These are phyloP conservation scores for Mythimna loreyi DNA, from an alignment of 2,888 invertebrate species.

Conservation along the genomic window DNA sequence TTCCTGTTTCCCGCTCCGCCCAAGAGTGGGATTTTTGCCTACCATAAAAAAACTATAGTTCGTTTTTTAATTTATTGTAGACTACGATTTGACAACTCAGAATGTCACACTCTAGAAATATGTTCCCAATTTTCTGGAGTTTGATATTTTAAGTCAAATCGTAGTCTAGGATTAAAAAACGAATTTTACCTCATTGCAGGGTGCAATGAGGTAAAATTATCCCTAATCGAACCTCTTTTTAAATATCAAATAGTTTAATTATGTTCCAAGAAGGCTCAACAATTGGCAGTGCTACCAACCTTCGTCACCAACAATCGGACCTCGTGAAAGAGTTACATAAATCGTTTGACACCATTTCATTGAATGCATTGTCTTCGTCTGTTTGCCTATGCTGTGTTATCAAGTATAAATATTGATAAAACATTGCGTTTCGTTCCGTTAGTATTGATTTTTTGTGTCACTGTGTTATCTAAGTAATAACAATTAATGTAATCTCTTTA, in stretches of 20 bases:
- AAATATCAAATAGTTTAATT: not conserved
- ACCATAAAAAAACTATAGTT: no score
- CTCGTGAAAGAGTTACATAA: constrained; percentile 1
- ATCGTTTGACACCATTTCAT: constrained; percentile 21
- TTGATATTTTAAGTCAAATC: no score
- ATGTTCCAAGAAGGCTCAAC: constrained; percentile 5
- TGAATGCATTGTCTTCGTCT: constrained; percentile 24
- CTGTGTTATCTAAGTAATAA: constrained; percentile 52
- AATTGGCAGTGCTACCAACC: not conserved
- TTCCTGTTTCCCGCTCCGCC: no score
- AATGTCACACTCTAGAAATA: no score
- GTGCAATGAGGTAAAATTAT: no score
- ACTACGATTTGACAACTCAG: no score
- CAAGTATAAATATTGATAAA: constrained; percentile 53
- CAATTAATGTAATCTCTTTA: constrained; percentile 50
- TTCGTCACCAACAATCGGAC: not conserved
- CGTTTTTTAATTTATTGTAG: no score
- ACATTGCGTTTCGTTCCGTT: constrained; percentile 32
- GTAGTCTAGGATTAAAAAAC: no score
- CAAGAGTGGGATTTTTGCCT: no score
- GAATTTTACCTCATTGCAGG: no score
- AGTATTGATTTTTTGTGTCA: constrained; percentile 61
- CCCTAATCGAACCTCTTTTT: not conserved
- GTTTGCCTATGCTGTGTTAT: constrained; percentile 30
- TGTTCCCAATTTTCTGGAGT: no score